These are phyloP conservation scores for Mycetomoellerius zeteki DNA, from an alignment of 1,140 invertebrate species.

Conservation along the genomic window DNA sequence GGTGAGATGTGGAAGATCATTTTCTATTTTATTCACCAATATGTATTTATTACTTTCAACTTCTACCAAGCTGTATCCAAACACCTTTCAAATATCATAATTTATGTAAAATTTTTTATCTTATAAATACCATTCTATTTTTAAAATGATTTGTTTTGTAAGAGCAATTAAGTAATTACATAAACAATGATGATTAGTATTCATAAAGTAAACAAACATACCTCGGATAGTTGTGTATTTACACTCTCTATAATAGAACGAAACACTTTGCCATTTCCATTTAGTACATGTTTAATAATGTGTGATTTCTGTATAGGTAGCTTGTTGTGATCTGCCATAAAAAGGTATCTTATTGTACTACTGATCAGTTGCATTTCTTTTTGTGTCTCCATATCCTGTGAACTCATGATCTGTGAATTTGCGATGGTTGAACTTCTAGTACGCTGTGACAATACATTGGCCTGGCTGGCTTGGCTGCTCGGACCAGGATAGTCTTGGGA, in stretches of 20 bases:
- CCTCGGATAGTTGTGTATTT: conserved; percentile 63
- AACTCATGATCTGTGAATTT: background rate
- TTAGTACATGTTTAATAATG: conserved; percentile 74
- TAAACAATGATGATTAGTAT: background rate
- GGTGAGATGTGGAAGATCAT: conserved; percentile 70
- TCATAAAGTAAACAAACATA: conserved; percentile 40
- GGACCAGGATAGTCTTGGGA: background rate
- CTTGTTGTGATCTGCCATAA: conserved; percentile 70
- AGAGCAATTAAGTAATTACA: background rate
- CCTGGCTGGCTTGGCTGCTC: conserved; percentile 6
- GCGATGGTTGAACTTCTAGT: no score
- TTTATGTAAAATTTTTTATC: conserved; percentile 25
- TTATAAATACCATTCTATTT: background rate
- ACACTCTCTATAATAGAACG: conserved; percentile 64
- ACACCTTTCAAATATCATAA: conserved; percentile 71
- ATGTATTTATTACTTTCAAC: conserved; percentile 77
- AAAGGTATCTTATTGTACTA: conserved; percentile 73
- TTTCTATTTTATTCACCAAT: conserved; percentile 77
- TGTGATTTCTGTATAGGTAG: conserved; percentile 64
- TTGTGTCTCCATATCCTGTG: background rate
- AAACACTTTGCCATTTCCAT: conserved; percentile 63
- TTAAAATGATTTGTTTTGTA: background rate
- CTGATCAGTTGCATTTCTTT: conserved; percentile 49
- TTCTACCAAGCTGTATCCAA: conserved; percentile 80
- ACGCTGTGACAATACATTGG: background rate